Conservation (phyloP, 2,888 invertebrate species). For the Luffia ferchaultella region DNA sequence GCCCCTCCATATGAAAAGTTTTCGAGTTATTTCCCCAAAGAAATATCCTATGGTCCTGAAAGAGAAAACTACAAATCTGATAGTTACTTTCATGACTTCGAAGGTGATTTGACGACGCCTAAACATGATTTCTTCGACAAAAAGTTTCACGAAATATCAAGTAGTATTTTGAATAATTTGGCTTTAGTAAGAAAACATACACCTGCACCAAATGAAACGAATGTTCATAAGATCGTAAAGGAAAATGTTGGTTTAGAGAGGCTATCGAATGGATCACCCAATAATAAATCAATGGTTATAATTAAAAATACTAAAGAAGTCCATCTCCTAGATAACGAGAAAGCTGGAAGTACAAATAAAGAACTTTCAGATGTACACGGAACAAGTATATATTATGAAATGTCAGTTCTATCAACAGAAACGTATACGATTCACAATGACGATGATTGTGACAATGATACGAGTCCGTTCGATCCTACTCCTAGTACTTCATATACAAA, state of each 20-base stretch:
- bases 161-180: constrained; percentile 60
- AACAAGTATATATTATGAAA: constrained; percentile 60
- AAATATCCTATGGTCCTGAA: constrained; percentile 25
- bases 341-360: constrained; percentile 40
- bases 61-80: constrained; percentile 38
- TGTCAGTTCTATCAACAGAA: constrained; percentile 56
- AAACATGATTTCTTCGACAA: constrained; percentile 60
- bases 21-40: constrained; percentile 40
- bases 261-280: constrained; percentile 50
- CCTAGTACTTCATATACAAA: constrained; percentile 33
- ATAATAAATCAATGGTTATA: constrained; percentile 51
- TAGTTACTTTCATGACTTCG: constrained; percentile 40
- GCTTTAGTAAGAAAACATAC: constrained; percentile 36
- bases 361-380: constrained; percentile 54
- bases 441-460: constrained; percentile 51
- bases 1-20: constrained; percentile 35
- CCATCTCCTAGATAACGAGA: constrained; percentile 48
- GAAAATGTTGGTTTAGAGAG: constrained; percentile 48
- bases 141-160: constrained; percentile 56
- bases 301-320: constrained; percentile 65
- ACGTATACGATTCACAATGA: constrained; percentile 48
- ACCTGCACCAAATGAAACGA: constrained; percentile 31
- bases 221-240: constrained; percentile 32
- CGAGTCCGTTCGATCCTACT: constrained; percentile 31
- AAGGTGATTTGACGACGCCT: constrained; percentile 59